Evolutionary conservation across 2,797 vertebrate species (phyloP), one percentile per base, ranked within the genome.

Genomic region (Liasis olivaceus): DNA sequence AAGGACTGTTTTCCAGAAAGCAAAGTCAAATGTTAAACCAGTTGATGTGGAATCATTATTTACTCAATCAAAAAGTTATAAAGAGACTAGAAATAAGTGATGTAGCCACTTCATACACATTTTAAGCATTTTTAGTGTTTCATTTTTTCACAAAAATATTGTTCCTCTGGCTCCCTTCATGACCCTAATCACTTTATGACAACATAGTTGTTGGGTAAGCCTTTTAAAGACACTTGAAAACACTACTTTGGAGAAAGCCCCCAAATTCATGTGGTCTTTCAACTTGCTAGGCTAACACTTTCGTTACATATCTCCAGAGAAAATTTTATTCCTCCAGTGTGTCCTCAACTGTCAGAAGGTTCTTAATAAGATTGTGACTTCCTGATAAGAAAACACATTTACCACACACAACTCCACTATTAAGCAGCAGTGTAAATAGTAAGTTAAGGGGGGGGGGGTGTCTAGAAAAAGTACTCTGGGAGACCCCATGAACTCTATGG

Each of bases 1-100:
- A 94, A 96, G 91, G 93, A 94, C 95, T 95, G 77, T 42, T 94
- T 89, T 91, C 93, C 93, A 95, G 94, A 94, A 94, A 90, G 92
- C 0, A 0, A 31, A 88, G 89, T 64, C 58, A 87, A 77, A 58
- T 85, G 89, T 94, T 64, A 63, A 93, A 87, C 54, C 0, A 0
- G 89, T 88, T 0, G 26, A 94, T 85, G 87, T 92, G 90, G 77
- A 58, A 94, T 66, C 88, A 51, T 36, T 91, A 87, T 54, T 2
- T 1, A 26, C 5, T 59, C 62, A 31, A 22, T 22, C 42, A 14
- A 59, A 36, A 81, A 1, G 14, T 56, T 5, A 20, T 28, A 56
- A 51, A 13, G 47, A 42, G 8, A 54, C 15, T 59, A 28, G 60
- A n/a, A 94, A 60, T 4, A 8, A 42, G 26, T 36, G n/a, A 54